Conservation (phyloP, 2,888 invertebrate species). For the Hypsopygia costalis region DNA sequence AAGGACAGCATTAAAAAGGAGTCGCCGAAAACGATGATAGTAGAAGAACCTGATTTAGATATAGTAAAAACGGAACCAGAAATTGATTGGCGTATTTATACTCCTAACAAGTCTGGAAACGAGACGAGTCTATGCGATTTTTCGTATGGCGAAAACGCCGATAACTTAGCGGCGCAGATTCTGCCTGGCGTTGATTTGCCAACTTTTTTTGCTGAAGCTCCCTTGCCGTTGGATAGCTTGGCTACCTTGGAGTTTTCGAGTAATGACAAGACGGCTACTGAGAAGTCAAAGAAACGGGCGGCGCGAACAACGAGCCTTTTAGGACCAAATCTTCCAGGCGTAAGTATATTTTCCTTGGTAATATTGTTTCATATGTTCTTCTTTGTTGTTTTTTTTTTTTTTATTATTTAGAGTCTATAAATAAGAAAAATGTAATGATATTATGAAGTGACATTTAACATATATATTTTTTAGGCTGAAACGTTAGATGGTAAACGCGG, state of each 20-base stretch:
- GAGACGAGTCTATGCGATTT: constrained; percentile 56
- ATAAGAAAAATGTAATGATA: too few relatives aligned
- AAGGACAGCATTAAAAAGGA: constrained; percentile 31
- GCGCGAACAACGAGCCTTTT: constrained; percentile 39
- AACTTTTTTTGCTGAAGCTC: constrained; percentile 43
- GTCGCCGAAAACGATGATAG: constrained; percentile 30
- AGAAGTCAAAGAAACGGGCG: constrained; percentile 37
- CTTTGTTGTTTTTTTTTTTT: too few relatives aligned
- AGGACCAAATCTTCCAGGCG: constrained; percentile 27
- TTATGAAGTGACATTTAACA: too few relatives aligned
- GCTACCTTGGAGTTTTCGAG: constrained; percentile 30
- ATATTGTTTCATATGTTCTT: too few relatives aligned
- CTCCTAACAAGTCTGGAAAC: constrained; percentile 32
- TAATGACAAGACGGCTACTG: constrained; percentile 26
- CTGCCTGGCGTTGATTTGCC: constrained; percentile 47
- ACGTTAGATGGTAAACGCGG: constrained; percentile 31
- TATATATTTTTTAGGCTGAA: constrained; percentile 37
- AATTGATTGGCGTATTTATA: constrained; percentile 49
- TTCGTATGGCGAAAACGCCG: constrained; percentile 52
- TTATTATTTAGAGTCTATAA: too few relatives aligned
- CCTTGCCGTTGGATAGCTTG: constrained; percentile 40
- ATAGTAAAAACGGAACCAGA: constrained; percentile 50
- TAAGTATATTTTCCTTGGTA: constrained; percentile 30
- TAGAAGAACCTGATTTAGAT: constrained; percentile 44
- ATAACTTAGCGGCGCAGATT: constrained; percentile 37